phyloP scores from a whole-genome alignment of 2,113 vertebrate species.

The Nothocercus julius region DNA sequence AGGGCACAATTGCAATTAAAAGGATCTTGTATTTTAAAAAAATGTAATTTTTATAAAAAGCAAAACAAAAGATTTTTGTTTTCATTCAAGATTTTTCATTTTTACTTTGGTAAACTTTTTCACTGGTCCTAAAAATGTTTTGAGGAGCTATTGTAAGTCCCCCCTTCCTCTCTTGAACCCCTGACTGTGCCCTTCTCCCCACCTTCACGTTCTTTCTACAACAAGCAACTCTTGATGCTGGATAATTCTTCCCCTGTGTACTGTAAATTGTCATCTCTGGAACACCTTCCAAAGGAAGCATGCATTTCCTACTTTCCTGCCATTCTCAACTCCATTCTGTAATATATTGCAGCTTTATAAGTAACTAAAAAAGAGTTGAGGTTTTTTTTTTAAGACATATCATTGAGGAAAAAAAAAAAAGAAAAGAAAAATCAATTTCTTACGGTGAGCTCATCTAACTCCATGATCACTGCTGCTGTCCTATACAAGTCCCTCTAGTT shows the following conservation, averaged over 20 bases:
- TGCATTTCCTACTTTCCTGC: constrained; percentile 69
- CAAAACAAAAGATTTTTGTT: constrained; percentile 76
- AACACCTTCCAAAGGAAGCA: constrained; percentile 74
- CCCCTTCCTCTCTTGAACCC: constrained; percentile 69
- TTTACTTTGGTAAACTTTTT: constrained; percentile 86
- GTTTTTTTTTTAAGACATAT: constrained; percentile 66
- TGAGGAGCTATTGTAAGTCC: constrained; percentile 81
- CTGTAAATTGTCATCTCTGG: constrained; percentile 70
- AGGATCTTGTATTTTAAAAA: constrained; percentile 87
- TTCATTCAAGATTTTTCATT: constrained; percentile 87
- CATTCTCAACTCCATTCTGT: constrained; percentile 69
- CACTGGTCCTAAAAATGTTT: constrained; percentile 82
- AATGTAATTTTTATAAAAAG: constrained; percentile 86
- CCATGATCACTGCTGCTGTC: constrained; percentile 77
- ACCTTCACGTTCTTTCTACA: constrained; percentile 78
- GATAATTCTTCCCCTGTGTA: constrained; percentile 69
- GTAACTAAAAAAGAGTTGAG: constrained; percentile 65
- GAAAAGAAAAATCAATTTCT: constrained; percentile 55
- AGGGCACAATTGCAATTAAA: constrained; percentile 80
- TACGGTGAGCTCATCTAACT: constrained; percentile 66
- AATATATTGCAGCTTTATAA: constrained; percentile 75
- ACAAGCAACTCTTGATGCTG: constrained; percentile 73
- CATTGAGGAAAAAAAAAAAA: constrained; percentile 40
- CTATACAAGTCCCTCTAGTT: constrained; percentile 70
- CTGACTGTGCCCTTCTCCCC: constrained; percentile 72